These are phyloP conservation scores for Melolontha melolontha DNA, from an alignment of 2,888 invertebrate genomes.

Conservation along the genomic window DNA sequence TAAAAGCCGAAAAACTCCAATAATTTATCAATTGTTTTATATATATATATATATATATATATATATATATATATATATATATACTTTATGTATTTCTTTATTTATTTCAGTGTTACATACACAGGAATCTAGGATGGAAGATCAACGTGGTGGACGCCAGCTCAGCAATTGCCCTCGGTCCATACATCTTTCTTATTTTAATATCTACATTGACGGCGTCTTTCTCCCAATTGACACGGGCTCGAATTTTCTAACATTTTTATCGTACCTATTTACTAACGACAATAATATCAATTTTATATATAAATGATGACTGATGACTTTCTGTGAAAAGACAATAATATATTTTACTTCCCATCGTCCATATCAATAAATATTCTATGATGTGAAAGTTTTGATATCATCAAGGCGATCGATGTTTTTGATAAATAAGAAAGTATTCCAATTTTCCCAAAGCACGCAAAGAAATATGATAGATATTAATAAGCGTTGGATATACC, in stretches of 20 bases:
- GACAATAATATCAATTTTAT: conserved; percentile 47
- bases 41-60: too few relatives aligned
- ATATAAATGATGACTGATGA: conserved; percentile 46
- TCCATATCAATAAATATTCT: conserved; percentile 48
- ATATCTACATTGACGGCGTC: conserved; percentile 26
- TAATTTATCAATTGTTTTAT: too few relatives aligned
- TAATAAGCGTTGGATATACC: not conserved
- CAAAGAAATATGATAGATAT: too few relatives aligned
- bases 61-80: too few relatives aligned
- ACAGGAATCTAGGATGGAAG: conserved; percentile 93
- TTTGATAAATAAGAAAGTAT: not conserved
- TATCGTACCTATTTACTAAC: conserved; percentile 43
- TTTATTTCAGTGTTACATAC: conserved; percentile 85
- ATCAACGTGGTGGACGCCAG: conserved; percentile 87
- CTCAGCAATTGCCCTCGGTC: conserved; percentile 45
- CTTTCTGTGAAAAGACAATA: conserved; percentile 48
- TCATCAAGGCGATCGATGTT: conserved; percentile 44
- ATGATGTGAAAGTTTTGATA: conserved; percentile 32
- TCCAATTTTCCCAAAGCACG: too few relatives aligned
- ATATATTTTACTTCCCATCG: conserved; percentile 50
- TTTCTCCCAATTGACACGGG: conserved; percentile 39
- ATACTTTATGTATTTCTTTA: conserved; percentile 1
- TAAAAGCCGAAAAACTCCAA: too few relatives aligned
- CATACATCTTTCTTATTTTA: conserved; percentile 31
- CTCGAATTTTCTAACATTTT: conserved; percentile 54